Base-by-base conservation (phyloP, 2,888 invertebrate species). In the Ormyrus rosae region DNA sequence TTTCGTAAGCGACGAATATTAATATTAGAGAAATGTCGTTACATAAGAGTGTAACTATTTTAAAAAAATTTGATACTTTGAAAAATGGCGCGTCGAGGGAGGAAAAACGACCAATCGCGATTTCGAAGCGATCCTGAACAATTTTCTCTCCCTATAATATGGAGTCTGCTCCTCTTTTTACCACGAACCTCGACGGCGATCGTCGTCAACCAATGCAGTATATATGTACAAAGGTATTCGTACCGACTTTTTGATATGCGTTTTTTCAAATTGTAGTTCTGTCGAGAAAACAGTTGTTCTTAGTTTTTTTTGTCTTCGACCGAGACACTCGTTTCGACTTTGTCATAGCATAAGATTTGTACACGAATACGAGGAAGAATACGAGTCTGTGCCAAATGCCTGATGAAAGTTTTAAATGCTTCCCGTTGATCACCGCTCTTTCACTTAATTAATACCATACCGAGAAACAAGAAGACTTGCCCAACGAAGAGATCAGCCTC, bases 141-240 rank as follows among this genome's bases (percentile, higher is more conserved):
- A 13, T 67, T 71, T 76, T 68, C 63, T 53, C 72, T 72, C 61
- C 72, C 76, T 53, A 19, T 48, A 46, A 60, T 68, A 61, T 75
- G 65, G 65, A 58, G 53, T 72, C 68, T 60, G 46, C 65, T 61
- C 60, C 45, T 68, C 68, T 77, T 81, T 81, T 71, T 74, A 74
- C 60, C 34, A 70, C 69, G 53, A 48, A 70, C 51, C 5, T 70
- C 63, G 56, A 56, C 11, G 58, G 65, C 68, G 68, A 67, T 60
- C 5, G 10, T 10, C 63, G 67, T 34, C 34, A 67, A 61, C 8
- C 65, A 11, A 68, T 34, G 56, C 76, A 74, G 70, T 82, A 75
- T 80, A 80, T 74, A 80, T 82, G 80, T 82, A 82, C 82, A 82
- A 80, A 82, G 82, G 72, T 82, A 80, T 82, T 50, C 68, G 72